These are phyloP conservation scores for Setophaga kirtlandii DNA, from an alignment of 2,113 vertebrate genomes.

Conservation along the genomic window DNA sequence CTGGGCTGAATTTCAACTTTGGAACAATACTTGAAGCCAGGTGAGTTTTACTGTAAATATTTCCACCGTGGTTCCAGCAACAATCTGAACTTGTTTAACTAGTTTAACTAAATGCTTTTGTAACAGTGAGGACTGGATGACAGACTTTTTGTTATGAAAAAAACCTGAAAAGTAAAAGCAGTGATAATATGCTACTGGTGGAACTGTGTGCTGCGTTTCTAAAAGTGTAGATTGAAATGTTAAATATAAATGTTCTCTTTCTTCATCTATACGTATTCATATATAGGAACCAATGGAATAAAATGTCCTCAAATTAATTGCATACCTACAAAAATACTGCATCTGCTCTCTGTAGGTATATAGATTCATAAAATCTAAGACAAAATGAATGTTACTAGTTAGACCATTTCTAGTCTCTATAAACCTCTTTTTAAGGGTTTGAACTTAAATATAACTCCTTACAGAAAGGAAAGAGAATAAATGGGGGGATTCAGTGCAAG, in stretches of 20 bases:
- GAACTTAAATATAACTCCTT: not conserved
- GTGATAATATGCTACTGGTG: not conserved
- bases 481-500: not conserved
- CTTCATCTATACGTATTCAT: not conserved
- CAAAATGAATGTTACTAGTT: not conserved
- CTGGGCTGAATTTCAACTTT: slow-evolving; percentile 47
- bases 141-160: not conserved
- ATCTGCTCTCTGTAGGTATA: not conserved
- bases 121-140: not conserved
- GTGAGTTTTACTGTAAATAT: slow-evolving; percentile 52
- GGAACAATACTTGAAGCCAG: slow-evolving; percentile 35
- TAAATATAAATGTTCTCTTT: not conserved
- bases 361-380: not conserved
- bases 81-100: slow-evolving; percentile 34
- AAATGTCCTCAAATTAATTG: not conserved
- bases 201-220: not conserved
- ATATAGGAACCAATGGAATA: not conserved
- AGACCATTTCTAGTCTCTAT: not conserved
- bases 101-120: slow-evolving; percentile 9
- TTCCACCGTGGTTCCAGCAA: not conserved
- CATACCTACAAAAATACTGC: not conserved
- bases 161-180: not conserved
- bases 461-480: not conserved
- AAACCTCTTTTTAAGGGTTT: not conserved
- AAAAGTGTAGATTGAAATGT: not conserved